Conservation (phyloP, 1,140 invertebrate species). For the Psix sp. region DNA sequence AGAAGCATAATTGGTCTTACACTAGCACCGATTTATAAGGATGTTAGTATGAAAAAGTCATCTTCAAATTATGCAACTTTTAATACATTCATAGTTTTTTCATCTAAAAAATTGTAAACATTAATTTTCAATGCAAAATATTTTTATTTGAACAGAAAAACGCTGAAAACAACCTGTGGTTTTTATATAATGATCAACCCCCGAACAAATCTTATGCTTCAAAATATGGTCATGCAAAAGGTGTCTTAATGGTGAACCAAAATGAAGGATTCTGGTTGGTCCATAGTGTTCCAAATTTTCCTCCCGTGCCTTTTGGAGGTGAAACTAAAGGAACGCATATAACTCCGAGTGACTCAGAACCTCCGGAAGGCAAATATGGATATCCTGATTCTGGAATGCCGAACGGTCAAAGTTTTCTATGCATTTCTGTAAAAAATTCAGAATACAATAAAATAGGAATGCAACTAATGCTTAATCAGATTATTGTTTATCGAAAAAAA, state of each 20-base stretch:
- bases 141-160: too few species aligned
- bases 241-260: constrained; percentile 85
- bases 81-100: too few species aligned
- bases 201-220: constrained; percentile 79
- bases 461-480: constrained; percentile 87
- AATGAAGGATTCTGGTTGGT: constrained; percentile 90
- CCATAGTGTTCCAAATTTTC: constrained; percentile 93
- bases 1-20: constrained; percentile 86
- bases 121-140: too few species aligned
- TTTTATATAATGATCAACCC: constrained; percentile 91
- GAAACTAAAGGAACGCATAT: constrained; percentile 47
- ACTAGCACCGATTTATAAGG: constrained; percentile 81
- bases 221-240: constrained; percentile 89
- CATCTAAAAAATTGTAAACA: too few species aligned
- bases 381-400: constrained; percentile 85
- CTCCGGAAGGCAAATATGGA: constrained; percentile 78
- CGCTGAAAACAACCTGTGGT: constrained; percentile 75
- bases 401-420: constrained; percentile 93
- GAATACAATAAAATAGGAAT: constrained; percentile 84
- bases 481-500: constrained; percentile 81
- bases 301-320: constrained; percentile 76
- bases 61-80: too few species aligned
- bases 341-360: constrained; percentile 17
- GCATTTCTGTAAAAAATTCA: constrained; percentile 83
- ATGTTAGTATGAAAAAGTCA: constrained; percentile 64